Base-by-base conservation (phyloP, 2,113 vertebrate genomes). In the Pterophyllum scalare region DNA sequence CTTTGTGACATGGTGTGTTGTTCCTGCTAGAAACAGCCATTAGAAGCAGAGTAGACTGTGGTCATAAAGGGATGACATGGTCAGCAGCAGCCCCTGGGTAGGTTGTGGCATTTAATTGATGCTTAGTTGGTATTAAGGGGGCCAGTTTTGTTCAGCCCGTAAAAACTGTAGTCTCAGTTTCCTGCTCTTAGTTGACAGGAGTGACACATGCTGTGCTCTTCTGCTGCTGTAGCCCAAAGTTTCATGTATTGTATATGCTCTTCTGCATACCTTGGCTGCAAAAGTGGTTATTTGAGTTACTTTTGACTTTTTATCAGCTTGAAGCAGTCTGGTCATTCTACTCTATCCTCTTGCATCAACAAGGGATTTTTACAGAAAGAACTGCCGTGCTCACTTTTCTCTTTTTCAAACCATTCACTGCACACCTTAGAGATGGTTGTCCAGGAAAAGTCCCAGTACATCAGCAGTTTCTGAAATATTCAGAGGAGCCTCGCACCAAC, bases 401-500 rank as follows among this genome's bases (percentile, higher is more conserved):
- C 43, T 52, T 52, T 31, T 72, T 72, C 15, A 0, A 10, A 72
- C 65, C 6, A 2, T 72, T 52, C 9, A 1, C 43, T 28, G 24
- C 19, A 70, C 49, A 49, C 64, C 64, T 40, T 12, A 28, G 64
- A 70, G 65, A 70, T 70, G 65, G 24, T 70, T 70, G 65, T 28
- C 43, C 43, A 13, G 7, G 65, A 70, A 49, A 28, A 26, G 6
- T 70, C 9, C 65, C 65, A 28, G 43, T 43, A 70, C 43, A 70
- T 43, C 65, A 49, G 24, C 24, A 70, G 10, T 20, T 70, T 70
- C 24, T 28, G 64, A 67, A 67, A 67, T 46, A 11, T 22, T 67
- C 64, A 67, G 22, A 26, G 40, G 19, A 15, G 15, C 46, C 64
- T 70, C 22, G 40, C 65, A 49, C 24, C 43, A 70, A 70, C 43